phyloP scores from a whole-genome alignment of 1,140 invertebrate species.

The Brachionus plicatilis region DNA sequence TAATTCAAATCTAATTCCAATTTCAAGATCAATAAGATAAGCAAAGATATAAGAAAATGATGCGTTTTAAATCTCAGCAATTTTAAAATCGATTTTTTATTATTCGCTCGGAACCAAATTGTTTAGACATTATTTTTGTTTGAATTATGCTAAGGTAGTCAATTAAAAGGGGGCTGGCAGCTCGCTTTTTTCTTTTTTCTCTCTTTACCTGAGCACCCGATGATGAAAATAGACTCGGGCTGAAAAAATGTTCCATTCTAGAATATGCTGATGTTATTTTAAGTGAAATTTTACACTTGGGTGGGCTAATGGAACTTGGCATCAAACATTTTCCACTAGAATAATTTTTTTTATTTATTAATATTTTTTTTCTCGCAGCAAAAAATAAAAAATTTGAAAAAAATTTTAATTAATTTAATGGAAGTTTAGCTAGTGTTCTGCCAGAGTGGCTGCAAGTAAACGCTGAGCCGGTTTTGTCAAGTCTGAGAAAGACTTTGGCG shows the following conservation, averaged over 20 bases:
- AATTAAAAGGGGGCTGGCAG: not conserved
- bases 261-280: no score
- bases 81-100: not conserved
- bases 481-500: not conserved
- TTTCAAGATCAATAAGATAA: not conserved
- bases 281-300: not conserved
- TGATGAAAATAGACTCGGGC: not conserved
- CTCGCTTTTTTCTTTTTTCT: not conserved
- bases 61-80: not conserved
- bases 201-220: not conserved
- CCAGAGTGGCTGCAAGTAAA: not conserved
- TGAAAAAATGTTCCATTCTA: no score
- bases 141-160: not conserved
- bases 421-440: not conserved
- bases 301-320: not conserved
- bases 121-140: not conserved
- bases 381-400: not conserved
- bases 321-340: not conserved
- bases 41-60: not conserved
- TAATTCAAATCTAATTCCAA: not conserved
- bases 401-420: not conserved
- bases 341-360: no score
- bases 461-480: not conserved
- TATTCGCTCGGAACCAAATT: not conserved
- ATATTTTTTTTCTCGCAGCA: not conserved